phyloP scores from a whole-genome alignment of 1,140 invertebrate genomes.

The Lamellibrachia luymesi region DNA sequence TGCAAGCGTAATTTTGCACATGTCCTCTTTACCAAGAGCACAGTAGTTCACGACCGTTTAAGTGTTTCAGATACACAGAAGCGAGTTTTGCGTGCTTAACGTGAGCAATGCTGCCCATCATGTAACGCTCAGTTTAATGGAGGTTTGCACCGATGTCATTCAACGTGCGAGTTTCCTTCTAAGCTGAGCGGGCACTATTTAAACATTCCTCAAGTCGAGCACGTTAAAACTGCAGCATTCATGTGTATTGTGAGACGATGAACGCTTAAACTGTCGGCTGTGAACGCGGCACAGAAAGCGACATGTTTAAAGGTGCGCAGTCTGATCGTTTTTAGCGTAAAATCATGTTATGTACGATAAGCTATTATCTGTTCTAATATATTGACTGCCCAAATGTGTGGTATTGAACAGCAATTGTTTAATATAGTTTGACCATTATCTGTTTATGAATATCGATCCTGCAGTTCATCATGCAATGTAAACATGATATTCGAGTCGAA shows the following conservation, averaged over 20 bases:
- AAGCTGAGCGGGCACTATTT: background rate
- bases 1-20: background rate
- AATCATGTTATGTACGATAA: too few species aligned
- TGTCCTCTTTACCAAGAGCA: background rate
- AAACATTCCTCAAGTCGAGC: background rate
- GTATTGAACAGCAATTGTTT: too few species aligned
- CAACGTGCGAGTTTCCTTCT: background rate
- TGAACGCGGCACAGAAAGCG: background rate
- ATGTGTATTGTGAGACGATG: background rate
- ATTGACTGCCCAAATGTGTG: too few species aligned
- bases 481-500: too few species aligned
- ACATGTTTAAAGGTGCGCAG: background rate
- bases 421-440: too few species aligned
- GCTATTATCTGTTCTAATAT: too few species aligned
- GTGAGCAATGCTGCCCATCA: background rate
- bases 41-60: background rate
- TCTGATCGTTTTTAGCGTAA: too few species aligned
- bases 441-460: too few species aligned
- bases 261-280: background rate
- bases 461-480: too few species aligned
- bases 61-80: background rate
- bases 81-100: background rate
- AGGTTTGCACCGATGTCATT: background rate
- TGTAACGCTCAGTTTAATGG: background rate
- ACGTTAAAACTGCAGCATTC: background rate